A percentile compares a stretch with the other conserved stretches of the same genome.
Conservation (phyloP, 2,797 vertebrate genomes). For the Jordanella pulchra region DNA sequence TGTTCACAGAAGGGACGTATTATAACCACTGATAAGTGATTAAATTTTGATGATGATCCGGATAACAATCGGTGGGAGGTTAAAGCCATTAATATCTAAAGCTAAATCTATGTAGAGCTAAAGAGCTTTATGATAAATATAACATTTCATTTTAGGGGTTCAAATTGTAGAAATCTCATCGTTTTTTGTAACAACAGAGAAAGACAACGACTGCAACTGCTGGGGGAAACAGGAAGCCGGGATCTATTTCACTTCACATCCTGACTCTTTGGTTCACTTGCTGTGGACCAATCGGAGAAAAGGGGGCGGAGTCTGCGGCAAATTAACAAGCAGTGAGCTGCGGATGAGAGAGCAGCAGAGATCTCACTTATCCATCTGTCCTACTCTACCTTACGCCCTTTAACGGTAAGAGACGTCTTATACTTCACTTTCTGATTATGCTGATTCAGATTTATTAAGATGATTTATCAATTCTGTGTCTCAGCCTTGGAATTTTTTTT, state of each 20-base stretch:
- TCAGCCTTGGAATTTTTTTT: neutral
- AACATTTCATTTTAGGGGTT: no score
- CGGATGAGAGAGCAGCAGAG: conserved; percentile 63
- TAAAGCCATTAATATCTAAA: no score
- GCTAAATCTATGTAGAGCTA: no score
- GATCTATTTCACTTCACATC: fast-evolving
- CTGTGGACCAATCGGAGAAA: conserved; percentile 51
- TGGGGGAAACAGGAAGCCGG: neutral
- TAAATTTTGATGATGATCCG: no score
- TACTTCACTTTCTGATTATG: conserved; percentile 14
- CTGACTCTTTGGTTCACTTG: conserved; percentile 44
- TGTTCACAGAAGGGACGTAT: no score
- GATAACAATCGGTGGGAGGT: no score
- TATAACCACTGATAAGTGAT: no score
- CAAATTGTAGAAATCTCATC: no score
- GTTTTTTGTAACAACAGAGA: neutral
- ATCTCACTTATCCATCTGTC: conserved; percentile 38
- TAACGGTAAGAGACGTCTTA: conserved; percentile 64
- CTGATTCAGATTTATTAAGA: neutral
- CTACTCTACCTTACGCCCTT: conserved; percentile 27
- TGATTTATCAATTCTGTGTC: neutral
- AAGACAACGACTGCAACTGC: neutral
- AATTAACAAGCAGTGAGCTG: conserved; percentile 58
- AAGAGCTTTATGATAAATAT: no score
- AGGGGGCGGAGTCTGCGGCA: conserved; percentile 68